Conservation (phyloP, 2,797 vertebrate species). For the Sarcophilus harrisii region DNA sequence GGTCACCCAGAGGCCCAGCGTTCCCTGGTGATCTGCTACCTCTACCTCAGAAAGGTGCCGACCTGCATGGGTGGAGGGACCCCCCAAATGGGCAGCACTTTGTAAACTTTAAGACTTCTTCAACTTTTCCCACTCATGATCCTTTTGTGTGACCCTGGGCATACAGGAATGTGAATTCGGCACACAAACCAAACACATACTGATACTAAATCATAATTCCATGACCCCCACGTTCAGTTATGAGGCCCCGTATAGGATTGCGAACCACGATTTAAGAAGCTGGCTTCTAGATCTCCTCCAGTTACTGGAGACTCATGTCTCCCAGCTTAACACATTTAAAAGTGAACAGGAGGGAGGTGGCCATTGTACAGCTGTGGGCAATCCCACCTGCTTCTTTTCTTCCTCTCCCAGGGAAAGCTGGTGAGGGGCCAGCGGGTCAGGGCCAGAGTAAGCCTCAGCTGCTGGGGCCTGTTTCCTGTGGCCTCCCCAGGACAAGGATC, state of each 20-base stretch:
- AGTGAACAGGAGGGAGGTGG: neutral
- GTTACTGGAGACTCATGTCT: neutral
- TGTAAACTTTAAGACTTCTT: neutral
- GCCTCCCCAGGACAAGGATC: neutral
- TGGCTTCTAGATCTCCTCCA: neutral
- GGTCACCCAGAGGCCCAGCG: neutral
- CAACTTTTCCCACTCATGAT: too few species aligned
- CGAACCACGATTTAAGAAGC: too few species aligned
- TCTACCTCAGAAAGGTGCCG: neutral
- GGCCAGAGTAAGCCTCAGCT: neutral
- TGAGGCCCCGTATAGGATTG: too few species aligned
- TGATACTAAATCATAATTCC: too few species aligned
- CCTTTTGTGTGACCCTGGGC: too few species aligned
- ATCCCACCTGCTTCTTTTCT: neutral
- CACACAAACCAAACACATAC: too few species aligned
- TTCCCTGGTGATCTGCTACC: neutral
- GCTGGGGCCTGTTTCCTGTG: neutral
- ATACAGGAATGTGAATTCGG: too few species aligned
- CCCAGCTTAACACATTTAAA: neutral
- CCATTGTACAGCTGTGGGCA: neutral
- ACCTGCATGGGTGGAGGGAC: neutral
- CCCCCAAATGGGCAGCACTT: neutral
- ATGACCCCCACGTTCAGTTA: too few species aligned
- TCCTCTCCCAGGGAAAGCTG: neutral
- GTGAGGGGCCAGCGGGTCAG: neutral